Evolutionary conservation across 1,140 invertebrate genomes (phyloP), one percentile per base, ranked within the genome.

Genomic region (Macrotrachela quadricornifera): DNA sequence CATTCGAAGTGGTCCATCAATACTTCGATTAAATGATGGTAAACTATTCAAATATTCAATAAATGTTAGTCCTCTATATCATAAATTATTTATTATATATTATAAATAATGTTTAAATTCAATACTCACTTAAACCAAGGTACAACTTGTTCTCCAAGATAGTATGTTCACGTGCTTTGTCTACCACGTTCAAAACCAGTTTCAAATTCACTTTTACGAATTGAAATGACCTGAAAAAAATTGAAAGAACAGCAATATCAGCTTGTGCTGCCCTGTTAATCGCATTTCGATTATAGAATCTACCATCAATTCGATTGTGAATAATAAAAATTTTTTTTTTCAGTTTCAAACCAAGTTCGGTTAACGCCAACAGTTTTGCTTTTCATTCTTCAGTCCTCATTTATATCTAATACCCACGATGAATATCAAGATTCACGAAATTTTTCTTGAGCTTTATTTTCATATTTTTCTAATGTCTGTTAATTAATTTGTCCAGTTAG

Each of bases 81-180:
- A 96, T 1, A 82, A 75, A 71, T 87, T 92, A 37, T 86, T n/a
- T n/a, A n/a, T n/a, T n/a, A n/a, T n/a, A n/a, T n/a, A n/a, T n/a
- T n/a, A n/a, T n/a, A n/a, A n/a, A n/a, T n/a, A n/a, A n/a, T n/a
- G n/a, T n/a, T n/a, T n/a, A n/a, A n/a, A n/a, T n/a, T n/a, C n/a
- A n/a, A n/a, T n/a, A n/a, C n/a, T n/a, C n/a, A n/a, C n/a, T n/a
- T n/a, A n/a, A n/a, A n/a, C n/a, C n/a, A n/a, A n/a, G n/a, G n/a
- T n/a, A n/a, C n/a, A n/a, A n/a, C n/a, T n/a, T n/a, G n/a, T 97
- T 97, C 10, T 90, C 92, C 60, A 99, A 78, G 91, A 99, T 96
- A 54, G 94, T 92, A 66, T 99, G 94, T 65, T 99, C 94, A 66
- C 92, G n/a, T 77, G 0, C 94, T 99, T 70, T 99, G 94, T 37